These are phyloP conservation scores for Tetranychus cinnabarinus DNA, from an alignment of 1,140 invertebrate species.

Conservation along the genomic window DNA sequence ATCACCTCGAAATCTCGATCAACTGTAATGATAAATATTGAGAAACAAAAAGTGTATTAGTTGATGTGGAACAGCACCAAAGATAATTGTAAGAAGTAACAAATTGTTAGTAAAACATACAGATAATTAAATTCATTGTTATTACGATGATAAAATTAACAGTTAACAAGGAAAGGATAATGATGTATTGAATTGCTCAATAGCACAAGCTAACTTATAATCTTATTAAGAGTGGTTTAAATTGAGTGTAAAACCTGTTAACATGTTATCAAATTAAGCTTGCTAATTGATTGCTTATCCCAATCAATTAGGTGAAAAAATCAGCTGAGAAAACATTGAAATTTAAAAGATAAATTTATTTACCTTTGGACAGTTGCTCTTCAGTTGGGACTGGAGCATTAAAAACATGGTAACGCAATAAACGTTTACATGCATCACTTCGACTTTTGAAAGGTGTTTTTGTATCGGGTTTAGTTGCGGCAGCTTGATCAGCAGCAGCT, in stretches of 20 bases:
- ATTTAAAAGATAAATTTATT: neutral
- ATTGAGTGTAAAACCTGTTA: neutral
- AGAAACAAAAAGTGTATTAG: conserved; percentile 1
- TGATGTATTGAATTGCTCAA: neutral
- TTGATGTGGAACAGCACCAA: no score
- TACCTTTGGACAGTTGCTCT: conserved; percentile 35
- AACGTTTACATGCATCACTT: conserved; percentile 47
- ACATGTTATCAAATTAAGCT: no score
- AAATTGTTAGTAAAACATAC: no score
- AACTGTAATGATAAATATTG: conserved; percentile 21
- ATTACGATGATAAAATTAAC: neutral
- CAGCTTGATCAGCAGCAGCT: conserved; percentile 47
- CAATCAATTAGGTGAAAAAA: no score
- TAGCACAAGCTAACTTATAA: neutral
- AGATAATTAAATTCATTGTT: no score
- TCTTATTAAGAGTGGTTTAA: neutral
- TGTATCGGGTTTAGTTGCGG: conserved; percentile 46
- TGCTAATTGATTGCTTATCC: no score
- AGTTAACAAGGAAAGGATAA: neutral
- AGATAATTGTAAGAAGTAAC: no score
- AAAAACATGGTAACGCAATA: conserved; percentile 57
- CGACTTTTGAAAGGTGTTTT: conserved; percentile 43
- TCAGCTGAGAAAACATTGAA: no score
- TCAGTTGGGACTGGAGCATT: conserved; percentile 38
- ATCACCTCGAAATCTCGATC: conserved; percentile 49